Conservation (phyloP, 2,797 vertebrate species). For the Centropyge bicolor region DNA sequence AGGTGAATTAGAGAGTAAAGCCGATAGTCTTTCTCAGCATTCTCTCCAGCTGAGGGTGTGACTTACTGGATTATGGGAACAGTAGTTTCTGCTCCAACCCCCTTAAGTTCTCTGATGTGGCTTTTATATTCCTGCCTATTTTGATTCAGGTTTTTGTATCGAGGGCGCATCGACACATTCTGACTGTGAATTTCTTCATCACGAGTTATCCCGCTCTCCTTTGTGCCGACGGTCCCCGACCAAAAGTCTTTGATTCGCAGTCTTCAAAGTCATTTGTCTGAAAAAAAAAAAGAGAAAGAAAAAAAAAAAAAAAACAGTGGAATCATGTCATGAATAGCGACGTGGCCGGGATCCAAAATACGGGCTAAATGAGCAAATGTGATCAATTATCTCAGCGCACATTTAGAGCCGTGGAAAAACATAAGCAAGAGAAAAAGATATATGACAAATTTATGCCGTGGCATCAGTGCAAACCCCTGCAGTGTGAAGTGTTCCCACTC, state of each 20-base stretch:
- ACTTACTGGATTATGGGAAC: slow-evolving; percentile 83
- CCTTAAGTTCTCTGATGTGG: slow-evolving; percentile 65
- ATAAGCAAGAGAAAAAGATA: slow-evolving; percentile 35
- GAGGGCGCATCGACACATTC: slow-evolving; percentile 58
- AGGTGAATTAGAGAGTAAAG: slow-evolving; percentile 80
- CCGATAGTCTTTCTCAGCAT: slow-evolving; percentile 74
- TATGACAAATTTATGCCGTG: slow-evolving; percentile 70
- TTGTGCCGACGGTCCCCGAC: slow-evolving; percentile 24
- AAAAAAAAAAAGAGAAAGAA: not conserved
- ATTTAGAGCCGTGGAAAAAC: slow-evolving; percentile 19
- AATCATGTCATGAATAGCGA: slow-evolving; percentile 55
- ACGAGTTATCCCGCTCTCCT: slow-evolving; percentile 44
- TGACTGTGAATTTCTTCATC: slow-evolving; percentile 68
- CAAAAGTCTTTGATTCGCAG: slow-evolving; percentile 59
- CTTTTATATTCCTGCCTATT: slow-evolving; percentile 73
- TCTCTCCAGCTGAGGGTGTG: slow-evolving; percentile 80
- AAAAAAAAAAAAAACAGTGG: slow-evolving; percentile 57
- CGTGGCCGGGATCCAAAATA: slow-evolving; percentile 46
- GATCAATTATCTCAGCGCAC: slow-evolving; percentile 62
- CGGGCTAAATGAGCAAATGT: slow-evolving; percentile 66
- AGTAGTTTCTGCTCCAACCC: slow-evolving; percentile 74
- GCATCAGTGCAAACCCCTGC: slow-evolving; percentile 69
- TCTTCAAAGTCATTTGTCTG: slow-evolving; percentile 65
- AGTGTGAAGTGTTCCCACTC: slow-evolving; percentile 80
- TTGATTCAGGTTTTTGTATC: slow-evolving; percentile 48